These are phyloP conservation scores for Orbicella faveolata DNA, from an alignment of 64 coral and sea anemone species.

Conservation along the genomic window DNA sequence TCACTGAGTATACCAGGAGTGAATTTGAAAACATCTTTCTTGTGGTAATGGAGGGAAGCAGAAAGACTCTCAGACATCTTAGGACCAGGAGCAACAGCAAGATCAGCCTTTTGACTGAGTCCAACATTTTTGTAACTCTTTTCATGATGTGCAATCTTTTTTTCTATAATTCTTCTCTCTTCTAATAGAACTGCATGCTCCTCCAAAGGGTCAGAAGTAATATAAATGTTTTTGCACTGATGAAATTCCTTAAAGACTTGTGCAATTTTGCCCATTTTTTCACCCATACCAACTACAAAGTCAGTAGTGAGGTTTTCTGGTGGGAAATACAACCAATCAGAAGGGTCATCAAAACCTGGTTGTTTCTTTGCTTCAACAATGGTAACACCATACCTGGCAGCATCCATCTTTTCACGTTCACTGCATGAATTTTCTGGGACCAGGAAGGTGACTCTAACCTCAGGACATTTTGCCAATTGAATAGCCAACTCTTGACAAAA, in stretches of 20 bases:
- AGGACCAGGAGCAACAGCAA: conserved; percentile 1
- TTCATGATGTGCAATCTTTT: too few species aligned
- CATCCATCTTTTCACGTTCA: neutral
- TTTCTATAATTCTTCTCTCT: too few species aligned
- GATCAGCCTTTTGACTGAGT: neutral
- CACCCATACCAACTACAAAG: neutral
- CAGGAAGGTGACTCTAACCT: neutral
- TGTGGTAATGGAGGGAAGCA: too few species aligned
- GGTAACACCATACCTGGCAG: neutral
- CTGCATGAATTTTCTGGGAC: neutral
- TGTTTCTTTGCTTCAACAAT: neutral
- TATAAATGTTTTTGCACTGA: neutral
- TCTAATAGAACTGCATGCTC: too few species aligned
- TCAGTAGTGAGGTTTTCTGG: neutral
- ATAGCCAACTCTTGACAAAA: neutral
- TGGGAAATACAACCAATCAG: neutral
- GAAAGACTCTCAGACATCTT: neutral
- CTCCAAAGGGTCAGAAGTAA: neutral
- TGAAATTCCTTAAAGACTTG: neutral
- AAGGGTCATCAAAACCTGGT: neutral
- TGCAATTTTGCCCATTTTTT: neutral
- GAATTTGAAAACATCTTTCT: neutral
- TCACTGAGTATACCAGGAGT: neutral
- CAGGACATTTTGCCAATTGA: neutral
- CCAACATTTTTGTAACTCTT: neutral